A percentile compares a stretch with the other conserved stretches of the same genome.
Conservation (phyloP, 2,888 invertebrate genomes). For the Marasmarcha lunaedactyla region DNA sequence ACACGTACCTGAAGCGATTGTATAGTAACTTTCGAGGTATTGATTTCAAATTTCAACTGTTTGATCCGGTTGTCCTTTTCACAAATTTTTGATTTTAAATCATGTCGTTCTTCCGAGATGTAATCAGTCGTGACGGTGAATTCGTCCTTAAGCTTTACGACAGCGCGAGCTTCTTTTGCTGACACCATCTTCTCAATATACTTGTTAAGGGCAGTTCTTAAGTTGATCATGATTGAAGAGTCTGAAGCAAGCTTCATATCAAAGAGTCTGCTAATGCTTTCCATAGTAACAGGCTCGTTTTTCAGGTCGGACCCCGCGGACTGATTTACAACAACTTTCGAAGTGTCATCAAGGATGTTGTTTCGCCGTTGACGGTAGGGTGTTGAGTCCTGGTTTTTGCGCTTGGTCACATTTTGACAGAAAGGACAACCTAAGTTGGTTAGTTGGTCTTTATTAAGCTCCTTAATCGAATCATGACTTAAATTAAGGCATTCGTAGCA, state of each 20-base stretch:
- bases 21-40: conserved; percentile 8
- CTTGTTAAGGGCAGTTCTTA: neutral
- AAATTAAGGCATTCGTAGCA: no score
- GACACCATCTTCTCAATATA: neutral
- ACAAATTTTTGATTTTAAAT: no score
- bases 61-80: no score
- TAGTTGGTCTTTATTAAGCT: no score
- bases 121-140: conserved; percentile 10
- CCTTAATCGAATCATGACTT: no score
- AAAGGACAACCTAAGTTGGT: no score
- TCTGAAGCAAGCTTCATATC: no score
- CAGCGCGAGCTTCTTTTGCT: neutral
- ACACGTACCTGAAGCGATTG: conserved; percentile 6
- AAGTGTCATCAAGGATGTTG: neutral
- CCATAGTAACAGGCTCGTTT: no score
- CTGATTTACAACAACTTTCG: neutral
- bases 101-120: conserved; percentile 7
- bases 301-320: no score
- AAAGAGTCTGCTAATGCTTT: no score
- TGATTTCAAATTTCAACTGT: no score
- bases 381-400: no score
- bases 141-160: neutral
- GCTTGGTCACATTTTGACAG: neutral
- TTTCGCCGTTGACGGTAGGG: neutral
- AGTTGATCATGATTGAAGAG: neutral